Conservation (phyloP, 2,797 vertebrate species). For the Taeniopygia guttata region DNA sequence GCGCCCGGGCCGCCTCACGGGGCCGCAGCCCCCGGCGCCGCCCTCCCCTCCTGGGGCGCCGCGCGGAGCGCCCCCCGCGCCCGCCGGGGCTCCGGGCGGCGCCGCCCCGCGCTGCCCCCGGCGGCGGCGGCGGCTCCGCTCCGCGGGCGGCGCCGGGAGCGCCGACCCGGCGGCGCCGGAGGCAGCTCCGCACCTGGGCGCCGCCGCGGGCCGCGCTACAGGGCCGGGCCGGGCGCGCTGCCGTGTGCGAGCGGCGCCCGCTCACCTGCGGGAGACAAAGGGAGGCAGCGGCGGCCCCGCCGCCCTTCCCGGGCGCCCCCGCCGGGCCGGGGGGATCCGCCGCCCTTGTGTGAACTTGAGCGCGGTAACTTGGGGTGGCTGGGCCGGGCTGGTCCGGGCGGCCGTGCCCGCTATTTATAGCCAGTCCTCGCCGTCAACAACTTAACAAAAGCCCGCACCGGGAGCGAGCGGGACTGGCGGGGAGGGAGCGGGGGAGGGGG, state of each 20-base stretch:
- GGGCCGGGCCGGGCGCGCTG: not conserved
- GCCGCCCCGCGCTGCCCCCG: not conserved
- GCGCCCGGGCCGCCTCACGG: not conserved
- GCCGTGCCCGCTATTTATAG: not conserved
- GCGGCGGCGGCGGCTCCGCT: not conserved
- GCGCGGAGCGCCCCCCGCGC: not conserved
- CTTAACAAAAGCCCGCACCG: not conserved
- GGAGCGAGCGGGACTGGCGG: not conserved
- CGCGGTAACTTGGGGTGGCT: not conserved
- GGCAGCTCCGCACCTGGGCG: not conserved
- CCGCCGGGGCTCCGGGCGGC: not conserved
- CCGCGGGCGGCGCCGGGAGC: not conserved
- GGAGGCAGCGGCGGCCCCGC: not conserved
- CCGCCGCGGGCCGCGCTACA: not conserved
- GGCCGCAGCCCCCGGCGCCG: not conserved
- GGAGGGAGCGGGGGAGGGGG: not conserved
- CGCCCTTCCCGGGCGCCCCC: not conserved
- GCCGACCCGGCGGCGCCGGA: not conserved
- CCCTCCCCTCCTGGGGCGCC: not conserved
- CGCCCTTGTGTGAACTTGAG: not conserved
- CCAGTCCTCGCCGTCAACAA: not conserved
- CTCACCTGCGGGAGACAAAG: constrained; percentile 50
- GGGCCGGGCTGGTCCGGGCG: not conserved
- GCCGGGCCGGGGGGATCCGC: not conserved
- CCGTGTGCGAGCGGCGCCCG: not conserved